Conservation (phyloP, 2,113 vertebrate species). For the Arizona elegans region DNA sequence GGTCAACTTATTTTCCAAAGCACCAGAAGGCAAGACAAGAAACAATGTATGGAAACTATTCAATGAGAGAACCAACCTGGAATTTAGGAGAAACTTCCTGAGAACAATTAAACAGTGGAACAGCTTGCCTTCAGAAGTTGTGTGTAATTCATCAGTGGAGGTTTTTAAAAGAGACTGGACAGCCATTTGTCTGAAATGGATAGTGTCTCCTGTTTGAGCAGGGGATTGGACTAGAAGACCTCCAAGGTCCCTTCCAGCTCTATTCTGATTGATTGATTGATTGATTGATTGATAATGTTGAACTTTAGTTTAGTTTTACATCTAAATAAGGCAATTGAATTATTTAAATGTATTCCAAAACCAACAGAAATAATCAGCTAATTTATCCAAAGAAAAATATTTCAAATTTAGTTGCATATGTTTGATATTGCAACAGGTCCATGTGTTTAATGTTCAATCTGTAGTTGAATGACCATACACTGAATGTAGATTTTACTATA, state of each 20-base stretch:
- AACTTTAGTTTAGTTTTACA: not conserved
- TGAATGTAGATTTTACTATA: slow-evolving; percentile 34
- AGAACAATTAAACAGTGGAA: not conserved
- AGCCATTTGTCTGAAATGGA: not conserved
- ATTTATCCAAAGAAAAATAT: not conserved
- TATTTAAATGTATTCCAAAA: not conserved
- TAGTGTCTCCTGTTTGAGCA: not conserved
- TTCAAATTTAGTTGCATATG: not conserved
- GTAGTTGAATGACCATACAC: not conserved
- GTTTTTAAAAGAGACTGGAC: not conserved
- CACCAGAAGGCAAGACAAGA: not conserved
- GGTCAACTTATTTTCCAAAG: not conserved
- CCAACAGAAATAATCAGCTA: not conserved
- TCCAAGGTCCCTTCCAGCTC: not conserved
- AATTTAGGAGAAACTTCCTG: not conserved
- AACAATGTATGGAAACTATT: not conserved
- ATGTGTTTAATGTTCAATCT: not conserved
- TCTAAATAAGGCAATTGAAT: not conserved
- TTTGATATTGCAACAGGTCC: not conserved
- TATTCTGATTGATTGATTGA: not conserved
- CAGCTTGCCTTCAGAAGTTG: not conserved
- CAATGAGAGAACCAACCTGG: not conserved
- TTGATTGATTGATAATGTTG: not conserved
- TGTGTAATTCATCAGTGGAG: not conserved
- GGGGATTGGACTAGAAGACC: not conserved